Base-by-base conservation (phyloP, 1,140 invertebrate species). In the Euwallacea fornicatus region DNA sequence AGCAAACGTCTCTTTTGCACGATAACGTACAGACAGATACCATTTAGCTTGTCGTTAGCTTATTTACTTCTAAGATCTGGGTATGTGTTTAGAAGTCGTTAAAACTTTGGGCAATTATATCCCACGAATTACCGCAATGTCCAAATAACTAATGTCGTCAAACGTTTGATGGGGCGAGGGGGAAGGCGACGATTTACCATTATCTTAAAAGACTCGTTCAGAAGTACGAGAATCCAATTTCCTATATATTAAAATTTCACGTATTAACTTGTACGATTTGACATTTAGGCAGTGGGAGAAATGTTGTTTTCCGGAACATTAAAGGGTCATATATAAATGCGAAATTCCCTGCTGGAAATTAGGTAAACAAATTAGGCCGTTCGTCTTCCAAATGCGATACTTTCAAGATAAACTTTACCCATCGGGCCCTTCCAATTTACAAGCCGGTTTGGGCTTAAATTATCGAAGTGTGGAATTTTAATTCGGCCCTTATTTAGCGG, bases 391-490 rank as follows among this genome's bases (percentile, higher is more conserved):
- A 61, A 61, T 42, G 59, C 59, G 59, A 61, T 61, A 61, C 59
- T 61, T 33, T 63, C 44, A 63, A 63, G 61, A 63, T 63, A 63
- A 63, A 63, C 61, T 47, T 63, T 63, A 63, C 61, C 61, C 61
- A 63, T 63, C 41, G 43, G 61, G 15, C 61, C 61, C n/a, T 46
- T 63, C 61, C 43, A 63, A 63, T 63, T 63, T 50, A 63, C 61
- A 47, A 41, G 61, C n/a, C 65, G 15, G 55, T 44, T 66, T 10
- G 55, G 42, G 15, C 42, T n/a, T 60, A 60, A 68, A 60, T 68
- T 61, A 68, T 60, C 56, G 55, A 70, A 69, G 62, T 66, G 72
- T 69, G 63, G 73, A 56, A 70, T 74, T 71, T 74, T 74, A 74
- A 74, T 74, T 74, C 62, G 44, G 59, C 54, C 65, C 59, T 71